Conservation (phyloP, 1,140 invertebrate species). For the Coenobita brevimanus region DNA sequence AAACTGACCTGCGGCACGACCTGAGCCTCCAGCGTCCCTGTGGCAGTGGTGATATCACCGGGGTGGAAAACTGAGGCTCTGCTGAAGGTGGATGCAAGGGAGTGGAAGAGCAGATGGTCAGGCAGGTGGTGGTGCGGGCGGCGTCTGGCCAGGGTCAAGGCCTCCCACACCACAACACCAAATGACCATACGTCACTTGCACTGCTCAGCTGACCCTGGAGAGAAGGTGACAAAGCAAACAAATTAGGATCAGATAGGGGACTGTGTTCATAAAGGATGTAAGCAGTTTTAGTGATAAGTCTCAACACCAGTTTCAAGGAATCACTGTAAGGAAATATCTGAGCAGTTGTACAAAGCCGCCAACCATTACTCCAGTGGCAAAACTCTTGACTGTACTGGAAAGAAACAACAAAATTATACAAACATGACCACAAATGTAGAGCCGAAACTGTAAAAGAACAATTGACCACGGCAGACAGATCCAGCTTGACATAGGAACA, state of each 20-base stretch:
- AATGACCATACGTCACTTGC: conserved; percentile 87
- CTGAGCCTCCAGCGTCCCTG: too few relatives aligned
- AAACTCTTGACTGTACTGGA: too few relatives aligned
- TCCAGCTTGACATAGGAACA: background rate
- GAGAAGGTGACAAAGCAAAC: conserved; percentile 70
- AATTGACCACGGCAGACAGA: background rate
- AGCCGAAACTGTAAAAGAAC: too few relatives aligned
- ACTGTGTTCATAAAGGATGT: background rate
- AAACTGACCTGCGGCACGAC: conserved; percentile 41
- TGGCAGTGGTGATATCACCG: conserved; percentile 9
- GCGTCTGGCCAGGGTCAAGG: conserved; percentile 82
- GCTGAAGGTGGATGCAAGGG: conserved; percentile 41
- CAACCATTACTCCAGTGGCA: too few relatives aligned
- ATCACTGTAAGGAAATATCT: too few relatives aligned
- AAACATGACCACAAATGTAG: too few relatives aligned
- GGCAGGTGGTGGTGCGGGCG: conserved; percentile 74
- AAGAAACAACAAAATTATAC: too few relatives aligned
- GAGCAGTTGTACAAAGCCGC: too few relatives aligned
- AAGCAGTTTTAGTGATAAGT: background rate
- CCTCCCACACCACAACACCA: conserved; percentile 85
- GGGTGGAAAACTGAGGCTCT: background rate
- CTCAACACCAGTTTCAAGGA: background rate
- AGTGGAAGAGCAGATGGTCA: conserved; percentile 54
- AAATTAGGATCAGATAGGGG: background rate
- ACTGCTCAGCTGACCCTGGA: conserved; percentile 82